Base-by-base conservation (phyloP, 2,888 invertebrate genomes). In the Acanthosoma haemorrhoidale region DNA sequence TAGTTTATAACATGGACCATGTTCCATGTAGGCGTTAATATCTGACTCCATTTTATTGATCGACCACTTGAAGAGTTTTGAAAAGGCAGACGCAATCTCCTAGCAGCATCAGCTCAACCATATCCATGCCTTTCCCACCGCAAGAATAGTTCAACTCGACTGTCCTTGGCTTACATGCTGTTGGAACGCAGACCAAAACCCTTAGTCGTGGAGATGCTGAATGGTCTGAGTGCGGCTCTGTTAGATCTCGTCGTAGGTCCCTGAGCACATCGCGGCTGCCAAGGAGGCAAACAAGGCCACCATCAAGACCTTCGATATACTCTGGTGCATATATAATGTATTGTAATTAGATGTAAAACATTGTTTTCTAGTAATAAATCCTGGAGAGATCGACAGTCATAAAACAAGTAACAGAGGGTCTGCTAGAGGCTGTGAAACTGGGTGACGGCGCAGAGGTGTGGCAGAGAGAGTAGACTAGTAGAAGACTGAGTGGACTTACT, bases 121-220 rank as follows among this genome's bases (percentile, higher is more conserved):
- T 93, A 82, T 91, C 93, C 79, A 94, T 92, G 57, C 95, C 96
- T 83, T 96, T 95, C 82, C 96, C 95, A 80, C 96, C 87, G 75
- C 89, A 90, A 74, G 95, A 96, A 83, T 96, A 95, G 95, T 92
- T 92, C 82, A 93, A 94, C 82, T 90, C 91, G 43, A 87, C 90
- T 79, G 91, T 92, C 77, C 89, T 91, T 74, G 92, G 93, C 80
- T 84, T 92, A 76, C 92, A 93, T 79, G 92, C 92, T 78, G 89
- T 94, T 76, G 92, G 91, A 77, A 94, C 93, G 71, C 94, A 94
- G 83, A 94, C 94, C 43, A 81, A 83, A 72, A 79, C 82, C 31
- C 18, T 71, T 70, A 32, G 38, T 32, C 63, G 71, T 57, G 68
- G 29, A 34, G 68, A 69, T 64, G 69, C 61, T 16, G 68, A 68